Conservation (phyloP, 2,113 vertebrate species). For the Leptodactylus fuscus region DNA sequence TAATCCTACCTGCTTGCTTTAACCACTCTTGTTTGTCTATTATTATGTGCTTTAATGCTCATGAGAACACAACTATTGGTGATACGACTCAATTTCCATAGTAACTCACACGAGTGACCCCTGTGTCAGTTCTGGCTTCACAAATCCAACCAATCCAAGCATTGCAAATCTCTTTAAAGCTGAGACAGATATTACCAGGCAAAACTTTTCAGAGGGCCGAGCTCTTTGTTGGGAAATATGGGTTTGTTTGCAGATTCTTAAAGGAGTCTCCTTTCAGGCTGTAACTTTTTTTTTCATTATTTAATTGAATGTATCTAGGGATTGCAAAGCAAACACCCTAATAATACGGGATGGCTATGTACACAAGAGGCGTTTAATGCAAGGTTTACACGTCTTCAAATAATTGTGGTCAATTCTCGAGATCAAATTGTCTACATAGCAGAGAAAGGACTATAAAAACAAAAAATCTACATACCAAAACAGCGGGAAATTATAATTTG, state of each 20-base stretch:
- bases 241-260: slow-evolving; percentile 71
- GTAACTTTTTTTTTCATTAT: slow-evolving; percentile 61
- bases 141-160: slow-evolving; percentile 75
- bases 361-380: neutral
- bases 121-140: slow-evolving; percentile 73
- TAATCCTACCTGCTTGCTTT: slow-evolving; percentile 99
- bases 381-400: neutral
- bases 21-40: slow-evolving; percentile 91
- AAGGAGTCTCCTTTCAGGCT: slow-evolving; percentile 69
- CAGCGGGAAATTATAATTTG: no score
- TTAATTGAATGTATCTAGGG: slow-evolving; percentile 73
- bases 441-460: neutral
- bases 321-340: slow-evolving; percentile 2
- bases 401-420: neutral
- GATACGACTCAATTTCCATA: slow-evolving; percentile 96
- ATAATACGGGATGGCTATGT: neutral
- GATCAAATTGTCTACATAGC: neutral
- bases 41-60: slow-evolving; percentile 88
- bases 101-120: slow-evolving; percentile 91
- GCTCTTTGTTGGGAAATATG: slow-evolving; percentile 67
- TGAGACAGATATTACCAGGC: slow-evolving; percentile 70
- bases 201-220: slow-evolving; percentile 65
- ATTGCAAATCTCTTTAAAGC: slow-evolving; percentile 80
- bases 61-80: slow-evolving; percentile 89
- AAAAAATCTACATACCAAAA: neutral